These are phyloP conservation scores for Helogale parvula DNA, from an alignment of 2,113 vertebrate species.

Conservation along the genomic window DNA sequence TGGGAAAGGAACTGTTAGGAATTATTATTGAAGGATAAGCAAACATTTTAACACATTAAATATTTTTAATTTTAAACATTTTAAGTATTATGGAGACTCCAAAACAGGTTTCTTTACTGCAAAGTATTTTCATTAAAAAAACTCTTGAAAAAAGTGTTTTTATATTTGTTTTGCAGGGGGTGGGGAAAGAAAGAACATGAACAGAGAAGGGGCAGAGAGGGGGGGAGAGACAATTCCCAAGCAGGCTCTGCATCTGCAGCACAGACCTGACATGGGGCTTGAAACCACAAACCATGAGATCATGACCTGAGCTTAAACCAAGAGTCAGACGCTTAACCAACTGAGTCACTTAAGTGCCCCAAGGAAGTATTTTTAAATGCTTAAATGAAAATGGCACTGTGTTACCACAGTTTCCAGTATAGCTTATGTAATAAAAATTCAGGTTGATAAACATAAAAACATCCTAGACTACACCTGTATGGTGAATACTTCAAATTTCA, in stretches of 20 bases:
- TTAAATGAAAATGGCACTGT: neutral
- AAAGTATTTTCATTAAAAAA: constrained; percentile 25
- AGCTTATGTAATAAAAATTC: constrained; percentile 27
- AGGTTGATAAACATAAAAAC: neutral
- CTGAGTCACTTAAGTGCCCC: too few relatives aligned
- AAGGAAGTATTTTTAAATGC: neutral
- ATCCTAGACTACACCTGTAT: neutral
- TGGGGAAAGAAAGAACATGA: too few relatives aligned
- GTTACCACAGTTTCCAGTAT: neutral
- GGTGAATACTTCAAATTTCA: constrained; percentile 23
- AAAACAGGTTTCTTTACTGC: constrained; percentile 9
- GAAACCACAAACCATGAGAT: too few relatives aligned
- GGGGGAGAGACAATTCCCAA: too few relatives aligned
- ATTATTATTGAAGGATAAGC: constrained; percentile 22
- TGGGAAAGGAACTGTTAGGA: constrained; percentile 5
- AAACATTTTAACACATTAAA: neutral
- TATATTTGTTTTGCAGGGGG: neutral
- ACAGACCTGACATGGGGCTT: too few relatives aligned
- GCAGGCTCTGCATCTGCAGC: too few relatives aligned
- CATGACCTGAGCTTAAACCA: too few relatives aligned
- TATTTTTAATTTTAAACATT: neutral
- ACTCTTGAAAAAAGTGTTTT: neutral
- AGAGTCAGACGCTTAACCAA: too few relatives aligned
- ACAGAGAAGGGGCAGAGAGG: too few relatives aligned
- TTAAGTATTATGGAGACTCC: neutral